These are phyloP conservation scores for Agonum fuliginosum DNA, from an alignment of 2,888 invertebrate species.

Conservation along the genomic window DNA sequence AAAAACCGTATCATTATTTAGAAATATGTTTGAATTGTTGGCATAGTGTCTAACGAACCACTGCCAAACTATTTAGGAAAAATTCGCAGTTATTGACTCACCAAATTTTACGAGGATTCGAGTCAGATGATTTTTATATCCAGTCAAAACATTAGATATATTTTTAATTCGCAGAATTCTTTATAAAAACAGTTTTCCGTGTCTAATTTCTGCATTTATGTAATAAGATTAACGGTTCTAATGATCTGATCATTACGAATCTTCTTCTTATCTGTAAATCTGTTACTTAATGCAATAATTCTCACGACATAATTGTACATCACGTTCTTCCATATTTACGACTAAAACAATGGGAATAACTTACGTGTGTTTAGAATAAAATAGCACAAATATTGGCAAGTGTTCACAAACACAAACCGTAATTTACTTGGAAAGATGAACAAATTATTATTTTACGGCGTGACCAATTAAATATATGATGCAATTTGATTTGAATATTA, in stretches of 20 bases:
- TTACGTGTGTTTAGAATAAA: no score
- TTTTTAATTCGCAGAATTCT: background rate
- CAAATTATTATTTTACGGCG: no score
- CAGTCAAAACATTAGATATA: conserved; percentile 17
- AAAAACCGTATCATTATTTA: background rate
- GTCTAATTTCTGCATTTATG: background rate
- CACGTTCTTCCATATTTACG: no score
- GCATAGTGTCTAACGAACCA: background rate
- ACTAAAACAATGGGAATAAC: no score
- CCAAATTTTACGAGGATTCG: conserved; percentile 1
- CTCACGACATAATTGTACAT: no score
- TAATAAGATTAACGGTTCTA: background rate
- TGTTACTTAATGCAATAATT: no score
- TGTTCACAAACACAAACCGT: no score
- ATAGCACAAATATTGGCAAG: no score
- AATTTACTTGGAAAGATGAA: no score
- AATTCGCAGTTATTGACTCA: conserved; percentile 9
- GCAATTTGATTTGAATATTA: no score
- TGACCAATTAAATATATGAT: no score
- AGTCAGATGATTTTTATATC: conserved; percentile 28
- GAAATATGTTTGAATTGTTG: background rate
- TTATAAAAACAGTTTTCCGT: background rate
- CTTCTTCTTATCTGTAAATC: background rate
- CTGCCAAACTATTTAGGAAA: conserved; percentile 10
- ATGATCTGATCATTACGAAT: background rate